Percentiles rank a stretch among this genome's conserved stretches.
Conservation (phyloP, 2,888 invertebrate genomes). For the Chelonus formosanus region DNA sequence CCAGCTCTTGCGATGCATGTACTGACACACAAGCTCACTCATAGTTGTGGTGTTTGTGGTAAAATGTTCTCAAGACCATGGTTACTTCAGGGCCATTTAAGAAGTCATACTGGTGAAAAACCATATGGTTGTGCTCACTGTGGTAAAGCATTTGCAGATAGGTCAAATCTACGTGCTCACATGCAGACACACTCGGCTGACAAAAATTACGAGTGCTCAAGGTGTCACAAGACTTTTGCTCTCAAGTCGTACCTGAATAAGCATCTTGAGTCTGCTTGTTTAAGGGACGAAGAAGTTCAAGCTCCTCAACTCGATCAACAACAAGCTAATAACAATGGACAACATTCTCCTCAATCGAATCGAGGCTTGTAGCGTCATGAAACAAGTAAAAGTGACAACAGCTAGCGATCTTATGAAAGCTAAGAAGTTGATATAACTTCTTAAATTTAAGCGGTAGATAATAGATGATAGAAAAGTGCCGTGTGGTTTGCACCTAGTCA, state of each 20-base stretch:
- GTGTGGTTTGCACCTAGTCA: conserved; percentile 1
- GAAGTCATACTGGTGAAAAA: conserved; percentile 94
- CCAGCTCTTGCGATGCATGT: conserved; percentile 96
- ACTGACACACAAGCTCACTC: conserved; percentile 90
- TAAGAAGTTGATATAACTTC: neutral
- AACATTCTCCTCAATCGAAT: conserved; percentile 42
- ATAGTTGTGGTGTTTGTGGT: conserved; percentile 92
- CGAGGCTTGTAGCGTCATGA: conserved; percentile 58
- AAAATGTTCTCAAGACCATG: conserved; percentile 97
- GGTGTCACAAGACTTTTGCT: conserved; percentile 91
- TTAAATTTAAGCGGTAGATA: neutral
- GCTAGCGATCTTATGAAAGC: conserved; percentile 34
- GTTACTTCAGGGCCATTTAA: conserved; percentile 87
- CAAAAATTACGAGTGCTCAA: conserved; percentile 88
- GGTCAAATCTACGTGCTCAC: conserved; percentile 92
- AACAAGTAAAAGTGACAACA: conserved; percentile 24
- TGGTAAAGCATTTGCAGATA: conserved; percentile 94
- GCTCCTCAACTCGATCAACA: conserved; percentile 20
- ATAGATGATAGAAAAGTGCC: neutral
- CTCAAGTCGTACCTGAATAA: conserved; percentile 96
- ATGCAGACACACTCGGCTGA: conserved; percentile 94
- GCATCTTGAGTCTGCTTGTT: conserved; percentile 91
- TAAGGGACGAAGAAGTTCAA: conserved; percentile 67
- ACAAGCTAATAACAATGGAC: conserved; percentile 30
- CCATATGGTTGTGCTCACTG: conserved; percentile 94